These are phyloP conservation scores for Macropus fuliginosus DNA, from an alignment of 2,797 vertebrate genomes.

Conservation along the genomic window DNA sequence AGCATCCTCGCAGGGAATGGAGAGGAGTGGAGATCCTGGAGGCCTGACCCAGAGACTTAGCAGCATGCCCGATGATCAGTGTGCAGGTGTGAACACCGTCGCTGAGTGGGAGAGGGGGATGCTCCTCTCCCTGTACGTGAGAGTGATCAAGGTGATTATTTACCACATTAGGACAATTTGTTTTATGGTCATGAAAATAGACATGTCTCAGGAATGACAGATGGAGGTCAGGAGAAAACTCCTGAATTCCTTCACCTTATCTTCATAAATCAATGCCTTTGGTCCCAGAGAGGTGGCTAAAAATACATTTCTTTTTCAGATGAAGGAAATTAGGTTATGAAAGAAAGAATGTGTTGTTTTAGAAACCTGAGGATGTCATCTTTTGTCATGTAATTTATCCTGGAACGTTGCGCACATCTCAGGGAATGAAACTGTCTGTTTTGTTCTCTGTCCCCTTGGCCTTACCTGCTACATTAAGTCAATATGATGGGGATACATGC, in stretches of 20 bases:
- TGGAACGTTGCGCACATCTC: constrained; percentile 4
- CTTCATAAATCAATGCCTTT: constrained; percentile 87
- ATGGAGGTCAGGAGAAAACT: constrained; percentile 85
- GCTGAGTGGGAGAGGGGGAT: constrained; percentile 33
- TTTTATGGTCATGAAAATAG: constrained; percentile 86
- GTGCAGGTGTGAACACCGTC: not conserved
- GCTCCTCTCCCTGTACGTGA: constrained; percentile 61
- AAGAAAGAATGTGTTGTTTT: constrained; percentile 79
- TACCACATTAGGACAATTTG: constrained; percentile 84
- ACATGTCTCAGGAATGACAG: constrained; percentile 84
- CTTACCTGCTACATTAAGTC: not conserved
- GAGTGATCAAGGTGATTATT: constrained; percentile 83
- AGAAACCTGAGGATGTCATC: constrained; percentile 71
- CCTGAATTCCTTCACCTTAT: constrained; percentile 85
- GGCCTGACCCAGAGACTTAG: constrained; percentile 2
- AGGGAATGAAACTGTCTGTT: not conserved
- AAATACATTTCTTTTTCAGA: constrained; percentile 87
- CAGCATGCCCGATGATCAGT: constrained; percentile 65
- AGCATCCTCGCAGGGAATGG: not conserved
- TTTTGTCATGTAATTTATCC: constrained; percentile 70
- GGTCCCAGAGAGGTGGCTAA: constrained; percentile 83
- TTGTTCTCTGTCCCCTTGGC: not conserved
- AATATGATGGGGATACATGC: not conserved
- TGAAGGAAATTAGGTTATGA: constrained; percentile 85
- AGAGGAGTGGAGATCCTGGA: not conserved